Evolutionary conservation across 1,140 invertebrate species (phyloP), one percentile per base, ranked within the genome.

Genomic region (Cydia fagiglandana): DNA sequence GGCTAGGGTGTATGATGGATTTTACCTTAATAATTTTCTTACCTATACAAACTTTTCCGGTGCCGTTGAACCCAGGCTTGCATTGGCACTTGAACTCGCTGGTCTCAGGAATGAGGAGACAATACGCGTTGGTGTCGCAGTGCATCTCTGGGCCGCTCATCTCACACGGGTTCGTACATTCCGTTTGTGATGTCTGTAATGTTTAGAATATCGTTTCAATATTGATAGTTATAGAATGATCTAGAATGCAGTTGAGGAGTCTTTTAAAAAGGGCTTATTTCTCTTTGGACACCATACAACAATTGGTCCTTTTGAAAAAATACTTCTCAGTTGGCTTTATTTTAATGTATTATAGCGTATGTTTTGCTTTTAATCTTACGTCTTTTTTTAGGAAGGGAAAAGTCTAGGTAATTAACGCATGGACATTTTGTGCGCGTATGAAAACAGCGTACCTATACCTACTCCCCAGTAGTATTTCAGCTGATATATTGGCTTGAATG

Each of bases 41-140:
- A 95, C 95, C 94, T 41, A 91, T 94, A 90, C 97, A 98, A 50
- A 94, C 93, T 92, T 95, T 95, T 78, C 97, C 97, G 28, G 96
- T 97, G 84, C 97, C 97, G 87, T 98, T 98, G 93, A 97, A 99
- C 2, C 98, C 98, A 2, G 97, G 96, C 86, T 98, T 99, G 90
- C 98, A 99, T 86, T 98, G 96, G 83, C 98, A 99, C 81, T 96
- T 96, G 93, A 98, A 98, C 80, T 97, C 96, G 78, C 95, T 96
- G 0, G 96, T 97, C 86, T 98, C 97, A 0, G 95, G 94, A 50
- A 97, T 96, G 68, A 98, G 94, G 0, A 98, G 94, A 88, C 98
- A 98, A 84, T 98, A 96, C 0, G 98, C 97, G 89, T 98, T 98
- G 0, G 94, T 90, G 84, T 98, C 97, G 84, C 98, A 99, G 74